Conservation (phyloP, 2,797 vertebrate genomes). For the Oreochromis mossambicus region DNA sequence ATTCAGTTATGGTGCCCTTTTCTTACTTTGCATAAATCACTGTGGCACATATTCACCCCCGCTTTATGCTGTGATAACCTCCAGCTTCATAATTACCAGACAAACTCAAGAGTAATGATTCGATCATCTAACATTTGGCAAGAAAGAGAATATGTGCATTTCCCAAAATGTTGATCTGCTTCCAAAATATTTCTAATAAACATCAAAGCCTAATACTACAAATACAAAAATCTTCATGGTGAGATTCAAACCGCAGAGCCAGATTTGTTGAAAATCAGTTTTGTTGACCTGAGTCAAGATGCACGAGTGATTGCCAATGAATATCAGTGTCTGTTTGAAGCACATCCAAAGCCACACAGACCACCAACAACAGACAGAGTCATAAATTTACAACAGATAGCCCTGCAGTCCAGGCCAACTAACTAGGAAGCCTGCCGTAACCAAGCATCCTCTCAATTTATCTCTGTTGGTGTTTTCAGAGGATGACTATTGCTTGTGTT, state of each 20-base stretch:
- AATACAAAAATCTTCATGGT: background rate
- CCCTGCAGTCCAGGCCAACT: conserved; percentile 40
- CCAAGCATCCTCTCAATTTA: conserved; percentile 50
- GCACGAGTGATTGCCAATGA: conserved; percentile 12
- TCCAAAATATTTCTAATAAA: background rate
- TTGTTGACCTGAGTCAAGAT: conserved; percentile 12
- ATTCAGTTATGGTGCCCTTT: background rate
- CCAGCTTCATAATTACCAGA: background rate
- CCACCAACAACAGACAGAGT: conserved; percentile 36
- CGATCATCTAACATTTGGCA: background rate
- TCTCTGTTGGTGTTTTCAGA: conserved; percentile 62
- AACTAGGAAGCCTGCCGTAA: conserved; percentile 48
- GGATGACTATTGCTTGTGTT: conserved; percentile 59
- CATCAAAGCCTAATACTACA: background rate
- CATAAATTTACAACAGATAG: conserved; percentile 35
- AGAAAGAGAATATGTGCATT: background rate
- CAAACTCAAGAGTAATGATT: background rate
- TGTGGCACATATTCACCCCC: background rate
- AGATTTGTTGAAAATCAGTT: background rate
- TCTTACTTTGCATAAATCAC: background rate
- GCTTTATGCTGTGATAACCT: background rate
- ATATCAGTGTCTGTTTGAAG: conserved; percentile 26
- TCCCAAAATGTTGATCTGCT: background rate
- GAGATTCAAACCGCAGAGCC: background rate
- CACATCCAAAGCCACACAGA: conserved; percentile 29